Evolutionary conservation across 2,797 vertebrate species (phyloP), one percentile per base, ranked within the genome.

Genomic region (Mergus octosetaceus): DNA sequence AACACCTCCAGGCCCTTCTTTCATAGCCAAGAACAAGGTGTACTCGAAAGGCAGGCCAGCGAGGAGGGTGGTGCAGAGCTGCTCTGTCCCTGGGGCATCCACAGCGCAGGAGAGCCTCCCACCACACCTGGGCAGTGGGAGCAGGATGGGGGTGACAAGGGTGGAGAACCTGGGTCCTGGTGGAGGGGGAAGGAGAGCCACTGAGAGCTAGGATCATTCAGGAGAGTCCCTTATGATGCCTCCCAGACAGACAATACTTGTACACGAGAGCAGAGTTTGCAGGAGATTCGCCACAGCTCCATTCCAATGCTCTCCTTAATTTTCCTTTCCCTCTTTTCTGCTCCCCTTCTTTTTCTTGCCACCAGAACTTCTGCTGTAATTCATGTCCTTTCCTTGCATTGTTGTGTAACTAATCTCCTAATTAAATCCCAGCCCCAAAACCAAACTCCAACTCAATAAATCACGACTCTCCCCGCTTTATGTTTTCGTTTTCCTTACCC

Each of bases 61-160:
- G 45, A 47, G 2, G 0, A 25, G 66, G 57, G 74, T 39, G 73
- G 15, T 45, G 70, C 19, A 6, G 80, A 39, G 53, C 21, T 51
- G 1, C n/a, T 1, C n/a, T 9, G 51, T 71, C 84, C 56, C 66
- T 21, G 60, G n/a, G 73, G 20, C 38, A 41, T 27, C 51, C 13
- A 64, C 22, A 66, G 64, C 30, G 19, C 13, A 3, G 43, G 64
- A 72, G 60, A 75, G 34, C 12, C 20, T 65, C 15, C 49, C 1
- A 0, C 1, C 3, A 8, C 13, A 47, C 39, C 30, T 0, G 0
- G 19, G 28, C 27, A 64, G 11, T 9, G 18, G 38, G 27, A 64
- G 39, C 13, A 7, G 62, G 13, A 19, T 32, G 28, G 39, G 38
- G 38, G 18, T 41, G 38, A 64, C 13, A 19, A 32, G 36, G 39